These are phyloP conservation scores for Drosophila fuyamai DNA, from an alignment of 1,140 invertebrate genomes.

Conservation along the genomic window DNA sequence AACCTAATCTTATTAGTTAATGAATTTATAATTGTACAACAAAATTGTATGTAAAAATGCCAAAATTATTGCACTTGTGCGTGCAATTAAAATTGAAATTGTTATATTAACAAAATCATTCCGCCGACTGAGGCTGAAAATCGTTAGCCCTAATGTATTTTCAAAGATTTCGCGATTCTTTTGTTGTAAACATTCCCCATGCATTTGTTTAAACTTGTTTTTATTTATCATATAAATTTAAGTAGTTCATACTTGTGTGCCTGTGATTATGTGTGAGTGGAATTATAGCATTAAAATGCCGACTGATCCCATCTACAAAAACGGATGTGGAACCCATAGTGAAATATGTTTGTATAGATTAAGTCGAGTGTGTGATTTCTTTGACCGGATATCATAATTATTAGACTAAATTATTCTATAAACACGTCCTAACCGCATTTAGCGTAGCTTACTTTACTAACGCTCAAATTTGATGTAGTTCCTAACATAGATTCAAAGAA, in stretches of 20 bases:
- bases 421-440: constrained; percentile 48
- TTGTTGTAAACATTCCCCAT: constrained; percentile 66
- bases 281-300: constrained; percentile 26
- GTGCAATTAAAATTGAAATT: constrained; percentile 63
- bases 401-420: constrained; percentile 43
- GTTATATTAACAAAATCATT: constrained; percentile 72
- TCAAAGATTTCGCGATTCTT: constrained; percentile 48
- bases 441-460: constrained; percentile 52
- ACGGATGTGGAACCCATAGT: constrained; percentile 4
- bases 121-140: constrained; percentile 55
- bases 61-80: constrained; percentile 34
- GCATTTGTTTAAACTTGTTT: constrained; percentile 66
- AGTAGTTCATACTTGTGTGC: constrained; percentile 38
- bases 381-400: constrained; percentile 30
- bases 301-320: constrained; percentile 33
- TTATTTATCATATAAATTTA: constrained; percentile 65
- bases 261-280: constrained; percentile 42
- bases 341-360: constrained; percentile 43
- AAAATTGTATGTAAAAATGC: constrained; percentile 68
- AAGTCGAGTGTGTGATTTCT: constrained; percentile 22
- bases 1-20: constrained; percentile 53
- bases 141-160: constrained; percentile 64
- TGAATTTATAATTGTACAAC: constrained; percentile 71
- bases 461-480: constrained; percentile 62
- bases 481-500: constrained; percentile 34